These are phyloP conservation scores for Drosophila melanica DNA, from an alignment of 1,140 invertebrate species.

Conservation along the genomic window DNA sequence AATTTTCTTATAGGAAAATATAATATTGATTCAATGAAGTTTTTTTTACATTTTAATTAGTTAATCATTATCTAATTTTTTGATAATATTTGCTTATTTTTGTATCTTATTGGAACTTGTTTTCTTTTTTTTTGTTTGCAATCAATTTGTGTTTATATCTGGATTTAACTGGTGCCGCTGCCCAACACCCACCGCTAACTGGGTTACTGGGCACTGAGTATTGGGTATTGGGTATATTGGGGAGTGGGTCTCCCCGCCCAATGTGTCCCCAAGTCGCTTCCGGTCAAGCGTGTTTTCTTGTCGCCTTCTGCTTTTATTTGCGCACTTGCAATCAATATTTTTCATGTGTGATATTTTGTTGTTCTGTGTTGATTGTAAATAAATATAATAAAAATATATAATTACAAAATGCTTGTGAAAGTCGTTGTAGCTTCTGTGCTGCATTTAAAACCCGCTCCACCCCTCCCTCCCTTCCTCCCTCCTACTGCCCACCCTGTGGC, in stretches of 20 bases:
- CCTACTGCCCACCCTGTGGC: slow-evolving; percentile 18
- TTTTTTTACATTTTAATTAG: no score
- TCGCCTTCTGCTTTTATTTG: slow-evolving; percentile 74
- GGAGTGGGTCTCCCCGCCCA: slow-evolving; percentile 54
- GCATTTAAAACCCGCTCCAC: slow-evolving; percentile 8
- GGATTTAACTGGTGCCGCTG: slow-evolving; percentile 11
- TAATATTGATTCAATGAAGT: no score
- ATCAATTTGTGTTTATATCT: slow-evolving; percentile 12
- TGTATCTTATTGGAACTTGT: background rate
- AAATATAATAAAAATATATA: slow-evolving; percentile 66
- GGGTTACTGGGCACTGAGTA: background rate
- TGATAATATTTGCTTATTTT: background rate
- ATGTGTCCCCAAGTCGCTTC: slow-evolving; percentile 60
- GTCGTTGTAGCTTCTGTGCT: slow-evolving; percentile 71
- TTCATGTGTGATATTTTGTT: slow-evolving; percentile 15
- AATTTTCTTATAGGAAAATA: no score
- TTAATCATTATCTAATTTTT: no score
- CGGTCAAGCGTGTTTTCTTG: slow-evolving; percentile 72
- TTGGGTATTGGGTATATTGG: slow-evolving; percentile 16
- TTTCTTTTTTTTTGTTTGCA: slow-evolving; percentile 3
- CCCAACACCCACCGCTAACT: slow-evolving; percentile 28
- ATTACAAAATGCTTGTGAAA: slow-evolving; percentile 76
- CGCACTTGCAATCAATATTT: slow-evolving; percentile 51
- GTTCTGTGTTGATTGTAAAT: slow-evolving; percentile 50
- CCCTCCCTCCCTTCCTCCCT: background rate